Evolutionary conservation across 2,888 invertebrate species (phyloP), one percentile per base, ranked within the genome.

Genomic region (Plutella xylostella): DNA sequence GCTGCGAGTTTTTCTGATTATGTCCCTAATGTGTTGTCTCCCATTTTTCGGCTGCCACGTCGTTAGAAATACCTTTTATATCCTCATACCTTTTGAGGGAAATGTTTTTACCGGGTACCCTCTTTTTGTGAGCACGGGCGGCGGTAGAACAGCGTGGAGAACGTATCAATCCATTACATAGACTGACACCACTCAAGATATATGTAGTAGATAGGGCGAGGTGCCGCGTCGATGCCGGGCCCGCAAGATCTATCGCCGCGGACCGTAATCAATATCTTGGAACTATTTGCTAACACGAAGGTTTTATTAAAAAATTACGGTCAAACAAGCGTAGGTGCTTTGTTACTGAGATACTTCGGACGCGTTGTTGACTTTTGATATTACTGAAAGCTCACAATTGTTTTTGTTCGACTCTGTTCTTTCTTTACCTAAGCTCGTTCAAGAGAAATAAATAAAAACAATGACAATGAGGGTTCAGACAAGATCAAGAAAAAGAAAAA

Each of bases 131-230:
- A 28, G 20, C 12, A 12, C 37, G 4, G 3, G 34, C 17, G 34
- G n/a, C 9, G 34, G 17, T 15, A 15, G 17, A 22, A 17, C 39
- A 22, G 60, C 60, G 60, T 60, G 67, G n/a, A n/a, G 68, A 69
- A 77, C 67, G 63, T 73, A 80, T 80, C 79, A 79, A 83, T 83
- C 80, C 77, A 80, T 82, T 82, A 79, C 69, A 66, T 58, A 61
- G 63, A 56, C 71, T 62, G 72, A 71, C 74, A 72, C 73, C 71
- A 69, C 61, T 51, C 56, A 68, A 74, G 72, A 69, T 77, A 63
- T 68, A 65, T 64, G 59, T 55, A 62, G 63, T 52, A 68, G 71
- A 74, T 75, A 73, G 63, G 55, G 52, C 55, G 15, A 34, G 34
- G 25, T 22, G 19, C 37, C 15, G 35, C 38, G 22, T 40, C 22